A percentile compares a stretch with the other conserved stretches of the same genome.
These are phyloP conservation scores for Ectobius pallidus DNA, from an alignment of 2,888 invertebrate species.

Conservation along the genomic window DNA sequence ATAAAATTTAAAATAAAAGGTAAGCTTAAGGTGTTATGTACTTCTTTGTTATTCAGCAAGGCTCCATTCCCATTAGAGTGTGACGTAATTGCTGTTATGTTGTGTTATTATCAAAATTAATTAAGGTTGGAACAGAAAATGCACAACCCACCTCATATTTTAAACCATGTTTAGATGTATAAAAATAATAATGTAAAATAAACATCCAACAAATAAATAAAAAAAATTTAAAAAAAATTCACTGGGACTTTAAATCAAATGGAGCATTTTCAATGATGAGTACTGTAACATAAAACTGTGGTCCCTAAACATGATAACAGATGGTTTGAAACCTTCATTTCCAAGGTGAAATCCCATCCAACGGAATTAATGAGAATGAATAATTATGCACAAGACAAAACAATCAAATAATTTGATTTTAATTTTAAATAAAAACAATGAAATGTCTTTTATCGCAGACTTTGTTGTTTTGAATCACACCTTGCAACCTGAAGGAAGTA, in stretches of 20 bases:
- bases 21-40: neutral
- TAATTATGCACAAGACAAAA: neutral
- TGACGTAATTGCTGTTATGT: neutral
- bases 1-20: conserved; percentile 8
- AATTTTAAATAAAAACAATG: no score
- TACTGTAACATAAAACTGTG: neutral
- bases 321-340: neutral
- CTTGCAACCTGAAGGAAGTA: conserved; percentile 15
- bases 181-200: conserved; percentile 7
- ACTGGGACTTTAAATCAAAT: neutral
- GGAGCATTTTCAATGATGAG: neutral
- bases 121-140: neutral
- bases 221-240: neutral
- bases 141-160: conserved; percentile 6
- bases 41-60: neutral
- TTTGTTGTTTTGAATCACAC: neutral
- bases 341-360: neutral
- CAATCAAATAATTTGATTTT: no score
- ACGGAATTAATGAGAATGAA: neutral
- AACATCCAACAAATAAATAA: neutral
- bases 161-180: neutral
- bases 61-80: conserved; percentile 3
- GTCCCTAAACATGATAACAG: conserved; percentile 19
- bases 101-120: conserved; percentile 5
- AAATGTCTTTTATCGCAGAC: neutral